Conservation (phyloP, 37 sponge, comb jelly and placozoan species). For the Tethya wilhelma region DNA sequence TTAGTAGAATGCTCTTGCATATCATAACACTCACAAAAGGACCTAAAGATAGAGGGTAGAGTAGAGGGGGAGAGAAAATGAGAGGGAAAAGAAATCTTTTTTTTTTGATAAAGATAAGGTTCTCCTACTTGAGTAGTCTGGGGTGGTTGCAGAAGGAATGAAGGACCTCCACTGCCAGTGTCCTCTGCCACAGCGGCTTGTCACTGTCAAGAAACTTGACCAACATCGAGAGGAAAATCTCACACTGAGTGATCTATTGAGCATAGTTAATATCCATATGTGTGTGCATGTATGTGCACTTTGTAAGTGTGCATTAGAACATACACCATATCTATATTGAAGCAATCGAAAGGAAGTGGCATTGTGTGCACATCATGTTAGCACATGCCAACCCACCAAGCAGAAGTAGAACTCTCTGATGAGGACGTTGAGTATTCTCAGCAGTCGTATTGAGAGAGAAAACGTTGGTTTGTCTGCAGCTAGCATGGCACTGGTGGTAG, state of each 20-base stretch:
- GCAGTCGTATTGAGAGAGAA: conserved; percentile 76
- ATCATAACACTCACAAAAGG: conserved; percentile 91
- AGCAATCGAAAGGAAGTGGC: no score
- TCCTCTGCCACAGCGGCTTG: conserved; percentile 94
- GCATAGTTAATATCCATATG: no score
- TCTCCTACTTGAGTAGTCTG: conserved; percentile 66
- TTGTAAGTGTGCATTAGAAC: no score
- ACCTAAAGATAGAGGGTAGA: conserved; percentile 41
- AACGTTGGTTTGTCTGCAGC: conserved; percentile 79
- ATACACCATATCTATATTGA: no score
- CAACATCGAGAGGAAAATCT: conserved; percentile 93
- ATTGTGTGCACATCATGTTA: no score
- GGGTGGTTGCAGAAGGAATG: conserved; percentile 72
- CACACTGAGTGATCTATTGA: conserved; percentile 98
- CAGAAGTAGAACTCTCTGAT: conserved; percentile 71
- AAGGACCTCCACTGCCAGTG: conserved; percentile 90
- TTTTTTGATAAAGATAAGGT: no score
- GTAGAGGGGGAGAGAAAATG: neutral
- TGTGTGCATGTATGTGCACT: no score
- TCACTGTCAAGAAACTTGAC: conserved; percentile 93
- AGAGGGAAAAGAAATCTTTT: no score
- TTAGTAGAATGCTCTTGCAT: conserved; percentile 92
- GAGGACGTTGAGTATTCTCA: conserved; percentile 83
- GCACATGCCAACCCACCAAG: conserved; percentile 80
- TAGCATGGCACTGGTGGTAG: conserved; percentile 37